Conservation (phyloP, 2,888 invertebrate genomes). For the Lepidocyrtoides sp. region DNA sequence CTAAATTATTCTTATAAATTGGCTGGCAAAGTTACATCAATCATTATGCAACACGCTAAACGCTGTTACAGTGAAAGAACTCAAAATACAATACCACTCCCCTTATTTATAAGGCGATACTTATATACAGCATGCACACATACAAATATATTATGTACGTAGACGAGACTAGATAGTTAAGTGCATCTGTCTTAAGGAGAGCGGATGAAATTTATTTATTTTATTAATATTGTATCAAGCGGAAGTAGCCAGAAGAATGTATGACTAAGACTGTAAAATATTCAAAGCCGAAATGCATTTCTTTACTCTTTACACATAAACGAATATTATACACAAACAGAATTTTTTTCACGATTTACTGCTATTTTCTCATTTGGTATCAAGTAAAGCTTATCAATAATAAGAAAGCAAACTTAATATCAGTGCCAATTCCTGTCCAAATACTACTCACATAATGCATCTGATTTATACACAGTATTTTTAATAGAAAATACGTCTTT, state of each 20-base stretch:
- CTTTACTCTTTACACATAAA: too few relatives aligned
- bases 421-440: background rate
- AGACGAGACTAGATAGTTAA: too few relatives aligned
- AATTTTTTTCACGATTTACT: conserved; percentile 39
- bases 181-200: conserved; percentile 1
- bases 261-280: too few relatives aligned
- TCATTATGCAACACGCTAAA: conserved; percentile 53
- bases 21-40: conserved; percentile 61
- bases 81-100: background rate
- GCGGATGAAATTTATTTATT: conserved; percentile 54
- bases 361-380: background rate
- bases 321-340: too few relatives aligned
- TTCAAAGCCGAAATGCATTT: too few relatives aligned
- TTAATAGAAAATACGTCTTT: too few relatives aligned
- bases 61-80: background rate
- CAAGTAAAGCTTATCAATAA: too few relatives aligned
- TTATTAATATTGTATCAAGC: conserved; percentile 75
- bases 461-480: too few relatives aligned
- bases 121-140: too few relatives aligned
- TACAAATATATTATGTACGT: too few relatives aligned
- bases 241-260: conserved; percentile 48
- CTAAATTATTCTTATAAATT: conserved; percentile 68
- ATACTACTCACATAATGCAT: too few relatives aligned
- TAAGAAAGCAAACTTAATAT: background rate
- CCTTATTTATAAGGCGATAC: background rate